phyloP scores from a whole-genome alignment of 2,888 invertebrate species.

The Lissonota sp. region DNA sequence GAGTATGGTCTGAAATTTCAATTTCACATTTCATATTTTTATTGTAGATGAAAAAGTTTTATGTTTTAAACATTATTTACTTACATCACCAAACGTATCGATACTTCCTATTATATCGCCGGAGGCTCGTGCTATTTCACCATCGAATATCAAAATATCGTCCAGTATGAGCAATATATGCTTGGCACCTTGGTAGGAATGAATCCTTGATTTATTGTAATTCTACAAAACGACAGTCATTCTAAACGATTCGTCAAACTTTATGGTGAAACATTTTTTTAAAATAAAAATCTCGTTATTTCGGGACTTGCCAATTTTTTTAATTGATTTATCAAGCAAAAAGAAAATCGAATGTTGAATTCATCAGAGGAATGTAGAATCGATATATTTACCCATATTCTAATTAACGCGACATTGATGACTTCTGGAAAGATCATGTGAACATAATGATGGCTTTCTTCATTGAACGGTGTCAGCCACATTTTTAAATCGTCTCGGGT shows the following conservation, averaged over 20 bases:
- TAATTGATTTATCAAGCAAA: not conserved
- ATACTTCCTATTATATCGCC: constrained; percentile 90
- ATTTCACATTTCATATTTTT: constrained; percentile 9
- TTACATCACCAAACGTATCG: constrained; percentile 89
- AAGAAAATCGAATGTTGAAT: no score
- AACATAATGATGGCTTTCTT: constrained; percentile 87
- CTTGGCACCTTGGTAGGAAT: constrained; percentile 91
- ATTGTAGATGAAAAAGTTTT: constrained; percentile 16
- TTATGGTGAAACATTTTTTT: not conserved
- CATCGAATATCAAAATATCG: constrained; percentile 89
- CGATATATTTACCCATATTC: constrained; percentile 87
- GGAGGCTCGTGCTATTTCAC: constrained; percentile 92
- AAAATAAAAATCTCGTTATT: not conserved
- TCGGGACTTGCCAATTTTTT: not conserved
- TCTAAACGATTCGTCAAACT: constrained; percentile 8
- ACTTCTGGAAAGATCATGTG: constrained; percentile 86
- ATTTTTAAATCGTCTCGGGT: constrained; percentile 92
- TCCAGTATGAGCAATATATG: constrained; percentile 90
- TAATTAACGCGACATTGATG: constrained; percentile 87
- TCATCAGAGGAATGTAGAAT: no score
- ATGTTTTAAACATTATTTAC: constrained; percentile 70
- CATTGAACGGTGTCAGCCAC: constrained; percentile 89
- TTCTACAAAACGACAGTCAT: constrained; percentile 86
- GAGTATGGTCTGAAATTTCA: constrained; percentile 90
- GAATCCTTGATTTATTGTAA: constrained; percentile 94